Conservation (phyloP, 2,113 vertebrate genomes). For the Melanerpes formicivorus region DNA sequence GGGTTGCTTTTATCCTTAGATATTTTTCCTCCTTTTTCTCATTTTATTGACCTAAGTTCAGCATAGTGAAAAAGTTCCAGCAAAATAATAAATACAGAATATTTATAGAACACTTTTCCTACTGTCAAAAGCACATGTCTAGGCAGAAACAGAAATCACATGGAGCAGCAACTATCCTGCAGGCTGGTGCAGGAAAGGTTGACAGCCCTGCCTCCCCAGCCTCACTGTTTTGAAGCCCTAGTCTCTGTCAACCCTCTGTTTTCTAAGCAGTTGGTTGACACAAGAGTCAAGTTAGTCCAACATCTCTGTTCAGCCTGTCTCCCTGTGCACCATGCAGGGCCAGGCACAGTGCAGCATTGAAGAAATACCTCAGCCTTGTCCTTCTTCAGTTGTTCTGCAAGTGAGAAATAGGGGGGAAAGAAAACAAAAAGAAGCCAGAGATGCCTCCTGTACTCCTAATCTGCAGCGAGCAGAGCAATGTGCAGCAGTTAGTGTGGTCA, state of each 20-base stretch:
- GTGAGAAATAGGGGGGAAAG: not conserved
- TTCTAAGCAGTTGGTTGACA: not conserved
- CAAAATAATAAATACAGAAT: slow-evolving; percentile 27
- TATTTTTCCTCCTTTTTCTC: slow-evolving; percentile 30
- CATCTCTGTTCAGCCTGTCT: not conserved
- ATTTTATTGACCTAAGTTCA: slow-evolving; percentile 23
- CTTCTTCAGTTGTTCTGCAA: not conserved
- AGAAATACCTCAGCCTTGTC: not conserved
- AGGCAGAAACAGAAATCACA: not conserved
- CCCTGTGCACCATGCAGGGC: not conserved
- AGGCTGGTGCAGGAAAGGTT: not conserved
- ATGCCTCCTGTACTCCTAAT: not conserved
- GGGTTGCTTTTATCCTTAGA: slow-evolving; percentile 36
- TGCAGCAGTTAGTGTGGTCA: slow-evolving; percentile 33
- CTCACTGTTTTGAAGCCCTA: not conserved
- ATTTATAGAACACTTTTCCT: slow-evolving; percentile 18
- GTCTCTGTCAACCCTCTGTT: not conserved
- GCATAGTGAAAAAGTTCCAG: not conserved
- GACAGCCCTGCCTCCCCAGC: not conserved
- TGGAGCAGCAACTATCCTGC: not conserved
- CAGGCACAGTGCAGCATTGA: not conserved
- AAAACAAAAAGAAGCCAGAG: not conserved
- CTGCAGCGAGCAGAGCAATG: not conserved
- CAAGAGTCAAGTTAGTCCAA: not conserved
- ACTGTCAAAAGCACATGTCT: not conserved